Evolutionary conservation across 2,113 vertebrate genomes (phyloP).

Genomic region (Platysteira castanea): DNA sequence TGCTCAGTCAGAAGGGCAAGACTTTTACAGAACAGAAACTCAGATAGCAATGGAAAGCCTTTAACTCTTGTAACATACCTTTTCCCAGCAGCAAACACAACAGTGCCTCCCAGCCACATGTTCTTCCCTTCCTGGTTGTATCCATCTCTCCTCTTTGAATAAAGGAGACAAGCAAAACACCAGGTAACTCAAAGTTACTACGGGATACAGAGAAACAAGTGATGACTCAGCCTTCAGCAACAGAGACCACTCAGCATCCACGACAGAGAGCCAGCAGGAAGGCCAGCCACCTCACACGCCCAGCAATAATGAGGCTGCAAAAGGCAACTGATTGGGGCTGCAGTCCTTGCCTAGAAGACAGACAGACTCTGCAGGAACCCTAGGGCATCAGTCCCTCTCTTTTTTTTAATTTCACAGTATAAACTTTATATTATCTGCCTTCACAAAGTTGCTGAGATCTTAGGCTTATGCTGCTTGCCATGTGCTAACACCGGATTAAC

Average conservation of each 20-base stretch:
- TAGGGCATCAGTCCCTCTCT: not conserved
- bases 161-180: not conserved
- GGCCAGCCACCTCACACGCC: not conserved
- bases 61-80: not conserved
- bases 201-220: not conserved
- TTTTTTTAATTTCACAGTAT: not conserved
- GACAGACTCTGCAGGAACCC: not conserved
- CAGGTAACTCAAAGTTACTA: not conserved
- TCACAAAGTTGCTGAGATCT: not conserved
- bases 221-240: not conserved
- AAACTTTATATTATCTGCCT: not conserved
- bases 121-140: not conserved
- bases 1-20: not conserved
- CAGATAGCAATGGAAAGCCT: not conserved
- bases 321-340: not conserved
- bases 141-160: not conserved
- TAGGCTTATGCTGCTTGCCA: not conserved
- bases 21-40: not conserved
- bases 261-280: not conserved
- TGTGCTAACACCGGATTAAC: not conserved
- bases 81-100: not conserved
- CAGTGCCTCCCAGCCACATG: not conserved
- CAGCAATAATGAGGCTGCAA: not conserved
- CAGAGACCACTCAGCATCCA: not conserved
- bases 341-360: not conserved